Evolutionary conservation across 2,888 invertebrate genomes (phyloP), one percentile per base, ranked within the genome.

Genomic region (Lottia gigantea): DNA sequence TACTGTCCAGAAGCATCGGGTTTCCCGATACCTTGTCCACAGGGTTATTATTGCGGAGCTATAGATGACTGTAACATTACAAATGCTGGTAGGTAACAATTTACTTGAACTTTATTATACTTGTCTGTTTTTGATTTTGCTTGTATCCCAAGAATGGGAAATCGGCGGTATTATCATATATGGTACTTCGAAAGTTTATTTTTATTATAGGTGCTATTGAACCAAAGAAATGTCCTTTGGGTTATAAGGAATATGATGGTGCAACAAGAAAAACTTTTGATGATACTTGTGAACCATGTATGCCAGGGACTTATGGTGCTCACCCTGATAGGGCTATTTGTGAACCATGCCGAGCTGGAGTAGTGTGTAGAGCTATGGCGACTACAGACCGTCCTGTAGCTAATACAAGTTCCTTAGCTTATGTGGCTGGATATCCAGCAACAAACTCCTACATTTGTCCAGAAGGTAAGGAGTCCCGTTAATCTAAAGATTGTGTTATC

Each of bases 221-320:
- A 61, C 85, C 86, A 1, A 73, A 80, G 46, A 85, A 83, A 75
- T 87, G 87, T 70, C 87, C 87, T 0, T 74, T 82, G 8, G 87
- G 87, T 12, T 86, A 85, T 77, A 83, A 81, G 61, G 85, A 86
- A 70, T 83, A 80, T 72, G 80, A 83, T 71, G 85, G 83, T 31
- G 80, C 86, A 14, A 75, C 74, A 6, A 80, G 83, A 66, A 67
- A 74, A 14, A 82, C 84, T 1, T 83, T 85, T 64, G 77, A 76
- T 7, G 85, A 85, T 74, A 87, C 87, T 2, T 87, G 87, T 74
- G 82, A 86, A 46, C 83, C 85, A 0, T 87, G 87, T 70, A 75
- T 75, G 23, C 83, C 85, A 1, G 87, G 87, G 25, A 80, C 78
- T 40, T 87, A 82, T 75, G 87, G 87, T 23, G 83, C 83, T 31